A percentile compares a stretch with the other conserved stretches of the same genome.
Conservation (phyloP, 2,113 vertebrate genomes). For the Todiramphus chloris region DNA sequence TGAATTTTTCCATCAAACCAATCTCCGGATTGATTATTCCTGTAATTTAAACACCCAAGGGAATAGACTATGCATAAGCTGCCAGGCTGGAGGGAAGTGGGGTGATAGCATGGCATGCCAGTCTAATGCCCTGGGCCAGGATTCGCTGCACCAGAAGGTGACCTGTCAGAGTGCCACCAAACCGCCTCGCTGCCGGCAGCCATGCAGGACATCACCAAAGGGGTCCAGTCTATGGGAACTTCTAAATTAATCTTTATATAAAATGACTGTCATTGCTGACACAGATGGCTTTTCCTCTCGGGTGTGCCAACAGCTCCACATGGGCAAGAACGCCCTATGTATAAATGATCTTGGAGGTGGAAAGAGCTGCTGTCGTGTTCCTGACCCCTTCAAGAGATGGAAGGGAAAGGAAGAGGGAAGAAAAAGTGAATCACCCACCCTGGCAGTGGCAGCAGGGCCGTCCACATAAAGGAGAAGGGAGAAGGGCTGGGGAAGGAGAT, state of each 20-base stretch:
- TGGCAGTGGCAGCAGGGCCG: not conserved
- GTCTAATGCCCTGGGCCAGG: not conserved
- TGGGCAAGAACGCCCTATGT: rapidly evolving
- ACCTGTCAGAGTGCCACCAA: rapidly evolving
- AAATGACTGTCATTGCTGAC: not conserved
- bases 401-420: not conserved
- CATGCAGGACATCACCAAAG: not conserved
- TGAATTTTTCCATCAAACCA: not conserved
- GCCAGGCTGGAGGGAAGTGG: not conserved
- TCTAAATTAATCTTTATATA: not conserved
- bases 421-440: not conserved
- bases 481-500: not conserved
- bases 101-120: rapidly evolving
- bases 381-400: not conserved
- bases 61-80: not conserved
- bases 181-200: rapidly evolving
- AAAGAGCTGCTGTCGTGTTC: not conserved
- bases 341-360: not conserved
- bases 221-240: not conserved
- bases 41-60: not conserved
- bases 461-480: not conserved
- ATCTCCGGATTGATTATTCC: not conserved
- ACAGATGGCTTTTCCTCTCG: not conserved
- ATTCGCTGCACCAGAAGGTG: not conserved
- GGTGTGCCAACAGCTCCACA: not conserved